A percentile compares a stretch with the other conserved stretches of the same genome.
Conservation (phyloP, 2,113 vertebrate species). For the Daubentonia madagascariensis region DNA sequence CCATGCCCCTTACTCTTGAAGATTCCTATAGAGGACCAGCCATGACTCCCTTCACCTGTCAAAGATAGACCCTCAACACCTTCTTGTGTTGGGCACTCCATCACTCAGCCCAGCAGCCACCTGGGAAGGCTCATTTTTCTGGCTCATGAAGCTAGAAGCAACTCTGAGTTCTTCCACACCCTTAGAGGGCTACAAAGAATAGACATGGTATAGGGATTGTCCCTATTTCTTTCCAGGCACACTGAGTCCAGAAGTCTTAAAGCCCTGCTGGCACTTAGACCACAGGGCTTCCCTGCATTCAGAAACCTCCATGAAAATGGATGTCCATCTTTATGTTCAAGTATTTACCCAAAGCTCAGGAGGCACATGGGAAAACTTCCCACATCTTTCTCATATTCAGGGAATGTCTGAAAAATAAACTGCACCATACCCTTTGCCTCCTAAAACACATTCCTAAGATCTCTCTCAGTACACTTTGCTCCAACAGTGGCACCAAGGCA, state of each 20-base stretch:
- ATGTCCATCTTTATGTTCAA: neutral
- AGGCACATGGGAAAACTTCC: neutral
- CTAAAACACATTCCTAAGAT: too few species aligned
- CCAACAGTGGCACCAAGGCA: fast-evolving
- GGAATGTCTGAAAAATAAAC: neutral
- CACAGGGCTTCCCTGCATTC: neutral
- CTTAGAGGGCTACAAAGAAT: neutral
- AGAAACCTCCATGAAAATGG: neutral
- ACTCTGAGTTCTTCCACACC: neutral
- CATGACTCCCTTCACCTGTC: neutral
- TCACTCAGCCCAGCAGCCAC: too few species aligned
- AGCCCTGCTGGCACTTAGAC: too few species aligned
- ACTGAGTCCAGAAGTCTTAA: neutral
- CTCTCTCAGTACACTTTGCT: neutral
- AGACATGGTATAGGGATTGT: too few species aligned
- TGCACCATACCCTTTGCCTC: fast-evolving
- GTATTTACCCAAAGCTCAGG: neutral
- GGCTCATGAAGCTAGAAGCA: neutral
- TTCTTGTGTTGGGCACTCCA: neutral
- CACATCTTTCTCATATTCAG: neutral
- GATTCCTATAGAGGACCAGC: neutral
- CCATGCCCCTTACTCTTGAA: neutral
- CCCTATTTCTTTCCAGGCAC: neutral
- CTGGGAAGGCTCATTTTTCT: neutral
- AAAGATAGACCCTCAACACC: neutral